Conservation (phyloP, 2,113 vertebrate species). For the Parus major region DNA sequence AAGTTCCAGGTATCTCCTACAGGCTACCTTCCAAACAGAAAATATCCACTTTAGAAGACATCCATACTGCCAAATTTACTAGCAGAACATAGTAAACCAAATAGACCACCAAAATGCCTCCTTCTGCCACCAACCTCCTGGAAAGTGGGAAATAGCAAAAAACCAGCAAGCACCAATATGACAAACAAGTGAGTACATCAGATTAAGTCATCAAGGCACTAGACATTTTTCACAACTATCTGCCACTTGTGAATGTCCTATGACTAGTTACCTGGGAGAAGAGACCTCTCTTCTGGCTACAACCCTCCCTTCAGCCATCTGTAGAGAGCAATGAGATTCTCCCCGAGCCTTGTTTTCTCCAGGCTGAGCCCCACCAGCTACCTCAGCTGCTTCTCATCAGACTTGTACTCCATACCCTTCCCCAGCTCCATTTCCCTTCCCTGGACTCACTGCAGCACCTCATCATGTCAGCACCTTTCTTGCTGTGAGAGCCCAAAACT, state of each 20-base stretch:
- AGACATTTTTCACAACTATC: neutral
- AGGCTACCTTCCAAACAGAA: neutral
- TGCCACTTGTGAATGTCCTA: neutral
- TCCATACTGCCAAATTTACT: neutral
- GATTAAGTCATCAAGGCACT: neutral
- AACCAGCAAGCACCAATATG: neutral
- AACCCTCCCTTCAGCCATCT: neutral
- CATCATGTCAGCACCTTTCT: neutral
- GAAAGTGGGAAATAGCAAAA: neutral
- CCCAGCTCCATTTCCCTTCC: neutral
- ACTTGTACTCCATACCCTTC: neutral
- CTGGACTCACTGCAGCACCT: neutral
- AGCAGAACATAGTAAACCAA: neutral
- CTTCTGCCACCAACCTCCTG: neutral
- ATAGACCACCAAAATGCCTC: neutral
- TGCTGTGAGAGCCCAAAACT: neutral
- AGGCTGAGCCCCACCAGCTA: neutral
- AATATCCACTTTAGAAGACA: neutral
- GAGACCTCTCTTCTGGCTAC: neutral
- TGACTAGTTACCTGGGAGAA: neutral
- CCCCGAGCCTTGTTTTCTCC: neutral
- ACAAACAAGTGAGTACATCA: neutral
- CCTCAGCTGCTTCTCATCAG: neutral
- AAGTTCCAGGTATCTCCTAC: neutral
- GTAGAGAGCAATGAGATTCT: neutral